Percentiles rank a stretch among this genome's conserved stretches.
Conservation (phyloP, 2,113 vertebrate species). For the Aspiorhynchus laticeps region DNA sequence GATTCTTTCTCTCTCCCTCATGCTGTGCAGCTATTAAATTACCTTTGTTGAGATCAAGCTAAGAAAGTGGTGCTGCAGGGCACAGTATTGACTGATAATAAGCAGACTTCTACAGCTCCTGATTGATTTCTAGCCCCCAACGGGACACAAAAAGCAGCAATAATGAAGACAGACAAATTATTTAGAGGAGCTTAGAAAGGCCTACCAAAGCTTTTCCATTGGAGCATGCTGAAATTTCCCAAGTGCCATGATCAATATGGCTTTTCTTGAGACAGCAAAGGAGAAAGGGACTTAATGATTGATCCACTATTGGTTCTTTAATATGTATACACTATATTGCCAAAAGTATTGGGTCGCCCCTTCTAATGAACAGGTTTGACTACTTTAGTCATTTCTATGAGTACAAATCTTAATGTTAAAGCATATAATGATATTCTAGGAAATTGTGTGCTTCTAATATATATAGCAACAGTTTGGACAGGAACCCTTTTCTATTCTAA, state of each 20-base stretch:
- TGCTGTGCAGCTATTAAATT: constrained; percentile 59
- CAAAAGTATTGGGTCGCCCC: too few species aligned
- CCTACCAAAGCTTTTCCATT: constrained; percentile 52
- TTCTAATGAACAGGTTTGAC: too few species aligned
- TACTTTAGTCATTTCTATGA: too few species aligned
- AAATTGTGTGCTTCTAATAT: too few species aligned
- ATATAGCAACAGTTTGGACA: too few species aligned
- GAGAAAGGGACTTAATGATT: constrained; percentile 51
- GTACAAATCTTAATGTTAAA: too few species aligned
- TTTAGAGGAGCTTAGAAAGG: constrained; percentile 65
- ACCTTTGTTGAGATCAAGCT: constrained; percentile 36
- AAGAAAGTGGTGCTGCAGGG: constrained; percentile 6
- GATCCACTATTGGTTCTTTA: constrained; percentile 46
- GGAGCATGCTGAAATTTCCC: constrained; percentile 62
- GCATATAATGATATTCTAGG: too few species aligned
- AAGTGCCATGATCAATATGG: constrained; percentile 61
- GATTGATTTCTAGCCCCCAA: constrained; percentile 65
- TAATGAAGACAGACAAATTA: constrained; percentile 71
- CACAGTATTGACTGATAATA: constrained; percentile 64
- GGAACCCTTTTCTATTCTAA: too few species aligned
- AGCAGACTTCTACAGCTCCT: constrained; percentile 56
- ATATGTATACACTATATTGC: too few species aligned
- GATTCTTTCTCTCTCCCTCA: constrained; percentile 28
- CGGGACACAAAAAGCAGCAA: constrained; percentile 58
- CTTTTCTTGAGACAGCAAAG: constrained; percentile 57